Conservation (phyloP, 2,797 vertebrate genomes). For the Chromobotia macracanthus region DNA sequence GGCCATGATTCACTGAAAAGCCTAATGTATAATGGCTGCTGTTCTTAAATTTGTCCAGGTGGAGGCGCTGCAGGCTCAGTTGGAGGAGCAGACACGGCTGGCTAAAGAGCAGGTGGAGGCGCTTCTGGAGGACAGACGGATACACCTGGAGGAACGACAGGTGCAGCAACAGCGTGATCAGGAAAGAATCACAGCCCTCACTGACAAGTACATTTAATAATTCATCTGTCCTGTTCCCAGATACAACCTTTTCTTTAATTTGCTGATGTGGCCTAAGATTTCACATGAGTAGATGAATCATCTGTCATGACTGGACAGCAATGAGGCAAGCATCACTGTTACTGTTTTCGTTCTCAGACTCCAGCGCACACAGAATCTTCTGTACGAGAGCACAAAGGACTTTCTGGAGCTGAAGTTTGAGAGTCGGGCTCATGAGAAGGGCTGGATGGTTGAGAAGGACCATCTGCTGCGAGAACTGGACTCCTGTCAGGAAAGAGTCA, state of each 20-base stretch:
- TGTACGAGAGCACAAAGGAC: constrained; percentile 91
- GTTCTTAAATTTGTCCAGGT: constrained; percentile 76
- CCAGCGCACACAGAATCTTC: constrained; percentile 85
- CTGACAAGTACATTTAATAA: constrained; percentile 80
- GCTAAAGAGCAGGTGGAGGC: constrained; percentile 89
- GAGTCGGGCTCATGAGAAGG: constrained; percentile 83
- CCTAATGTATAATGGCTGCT: neutral
- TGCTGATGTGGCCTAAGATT: neutral
- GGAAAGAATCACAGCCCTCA: constrained; percentile 80
- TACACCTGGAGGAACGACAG: constrained; percentile 85
- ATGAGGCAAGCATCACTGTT: neutral
- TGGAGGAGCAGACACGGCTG: constrained; percentile 89
- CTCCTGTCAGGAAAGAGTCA: constrained; percentile 72
- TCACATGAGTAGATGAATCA: too few species aligned
- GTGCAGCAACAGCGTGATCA: constrained; percentile 85
- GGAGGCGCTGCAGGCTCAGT: constrained; percentile 92
- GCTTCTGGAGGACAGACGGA: constrained; percentile 86
- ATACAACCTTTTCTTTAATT: neutral
- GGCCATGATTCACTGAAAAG: too few species aligned
- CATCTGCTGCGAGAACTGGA: constrained; percentile 82
- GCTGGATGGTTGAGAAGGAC: constrained; percentile 95
- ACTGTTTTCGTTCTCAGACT: constrained; percentile 73
- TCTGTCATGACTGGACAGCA: too few species aligned
- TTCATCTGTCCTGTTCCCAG: neutral
- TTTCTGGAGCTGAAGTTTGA: constrained; percentile 90